Percentiles rank a stretch among this genome's conserved stretches.
Evolutionary conservation across 1,140 invertebrate species (phyloP).

Genomic region (Drosophila melanogaster): Release_6_plus_ISO1_MT NC_004354.4:3861501-3862000

Average conservation of each 20-base stretch:
- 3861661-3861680: constrained; percentile 3
- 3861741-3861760: background rate
- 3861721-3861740: constrained; percentile 1
- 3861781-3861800: constrained; percentile 9
- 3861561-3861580: constrained; percentile 4
- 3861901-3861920: background rate
- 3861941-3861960: constrained; percentile 12
- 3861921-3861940: constrained; percentile 5
- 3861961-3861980: constrained; percentile 23
- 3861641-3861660: constrained; percentile 13
- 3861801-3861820: constrained; percentile 6
- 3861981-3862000: background rate
- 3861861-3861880: constrained; percentile 12
- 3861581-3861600: constrained; percentile 23
- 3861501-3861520: constrained; percentile 50
- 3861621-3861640: constrained; percentile 17
- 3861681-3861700: constrained; percentile 15
- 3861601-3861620: constrained; percentile 10
- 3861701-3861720: constrained; percentile 4
- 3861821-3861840: background rate
- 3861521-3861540: background rate
- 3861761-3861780: constrained; percentile 19
- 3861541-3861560: no score
- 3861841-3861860: background rate
- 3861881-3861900: constrained; percentile 9